Evolutionary conservation across 2,113 vertebrate species (phyloP), one percentile per base, ranked within the genome.

Genomic region (Columba livia): DNA sequence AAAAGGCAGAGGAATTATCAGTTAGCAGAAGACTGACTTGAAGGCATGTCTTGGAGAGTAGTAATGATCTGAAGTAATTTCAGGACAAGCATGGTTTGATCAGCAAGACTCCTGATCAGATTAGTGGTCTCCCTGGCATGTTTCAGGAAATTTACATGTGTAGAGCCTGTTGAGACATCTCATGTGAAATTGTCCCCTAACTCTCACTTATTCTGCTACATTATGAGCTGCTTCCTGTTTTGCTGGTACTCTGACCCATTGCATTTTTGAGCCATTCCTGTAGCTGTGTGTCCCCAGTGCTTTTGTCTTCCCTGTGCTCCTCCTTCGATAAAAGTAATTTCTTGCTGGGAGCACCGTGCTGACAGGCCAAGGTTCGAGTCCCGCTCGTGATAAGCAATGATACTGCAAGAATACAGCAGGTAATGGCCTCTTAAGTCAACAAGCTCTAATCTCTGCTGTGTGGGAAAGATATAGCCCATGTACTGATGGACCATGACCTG

Each of bases 191-290:
- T 38, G 13, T 40, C 32, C 73, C n/a, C 7, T 14, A 29, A 19
- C 16, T 56, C 10, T 85, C 3, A 8, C 18, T 65, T 40, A 12
- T 4, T 79, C 31, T 86, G 57, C 28, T 64, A 9, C 8, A 0
- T 11, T 40, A 23, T 9, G 48, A 18, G 5, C 11, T 69, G 62
- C 7, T 89, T 17, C 9, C 9, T 58, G 15, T 62, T 79, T 85
- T 47, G 61, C 7, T 0, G 0, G 5, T n/a, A 4, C 28, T 40
- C 51, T 38, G 36, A 6, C 9, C 5, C 21, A 2, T 11, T 73
- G 40, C 14, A 13, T 34, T 89, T 79, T 56, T 26, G 15, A 51
- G 15, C 38, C 67, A 3, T 51, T 85, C 9, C 10, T 23, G 25
- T 28, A 32, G n/a, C 26, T 29, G 18, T 66, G 4, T 4, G 6